A percentile compares a stretch with the other conserved stretches of the same genome.
phyloP scores from a whole-genome alignment of 2,888 invertebrate genomes.

The Drosophila algonquin region DNA sequence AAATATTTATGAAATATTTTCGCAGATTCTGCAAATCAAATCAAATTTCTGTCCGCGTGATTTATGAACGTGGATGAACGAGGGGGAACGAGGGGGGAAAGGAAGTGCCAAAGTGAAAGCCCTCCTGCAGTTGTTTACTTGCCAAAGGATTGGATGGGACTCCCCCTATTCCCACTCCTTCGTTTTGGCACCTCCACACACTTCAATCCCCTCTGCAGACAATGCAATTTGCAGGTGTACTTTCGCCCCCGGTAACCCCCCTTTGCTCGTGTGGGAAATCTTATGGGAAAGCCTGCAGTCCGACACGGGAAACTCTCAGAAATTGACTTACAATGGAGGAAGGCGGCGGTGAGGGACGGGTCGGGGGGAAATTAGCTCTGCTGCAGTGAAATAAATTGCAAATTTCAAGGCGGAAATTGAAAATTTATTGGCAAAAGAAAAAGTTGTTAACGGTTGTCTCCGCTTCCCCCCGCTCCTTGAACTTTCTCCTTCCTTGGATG shows the following conservation, averaged over 20 bases:
- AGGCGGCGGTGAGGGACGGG: background rate
- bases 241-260: slow-evolving; percentile 14
- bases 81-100: background rate
- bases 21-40: slow-evolving; percentile 40
- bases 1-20: slow-evolving; percentile 53
- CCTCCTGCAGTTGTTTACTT: slow-evolving; percentile 23
- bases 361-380: slow-evolving; percentile 50
- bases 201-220: slow-evolving; percentile 24
- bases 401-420: slow-evolving; percentile 60
- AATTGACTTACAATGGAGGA: slow-evolving; percentile 18
- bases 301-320: slow-evolving; percentile 15
- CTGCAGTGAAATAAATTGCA: slow-evolving; percentile 59
- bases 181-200: slow-evolving; percentile 6
- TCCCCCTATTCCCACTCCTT: slow-evolving; percentile 5
- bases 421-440: slow-evolving; percentile 61
- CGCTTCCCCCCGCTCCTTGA: background rate
- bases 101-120: slow-evolving; percentile 1
- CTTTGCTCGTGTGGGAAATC: slow-evolving; percentile 3
- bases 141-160: slow-evolving; percentile 13
- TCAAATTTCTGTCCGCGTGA: slow-evolving; percentile 44
- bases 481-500: background rate
- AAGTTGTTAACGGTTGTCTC: slow-evolving; percentile 38
- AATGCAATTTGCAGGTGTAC: slow-evolving; percentile 36
- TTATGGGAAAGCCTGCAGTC: slow-evolving; percentile 4
- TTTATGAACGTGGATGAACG: slow-evolving; percentile 10